These are phyloP conservation scores for Danionella cerebrum DNA, from an alignment of 2,113 vertebrate species.

Conservation along the genomic window DNA sequence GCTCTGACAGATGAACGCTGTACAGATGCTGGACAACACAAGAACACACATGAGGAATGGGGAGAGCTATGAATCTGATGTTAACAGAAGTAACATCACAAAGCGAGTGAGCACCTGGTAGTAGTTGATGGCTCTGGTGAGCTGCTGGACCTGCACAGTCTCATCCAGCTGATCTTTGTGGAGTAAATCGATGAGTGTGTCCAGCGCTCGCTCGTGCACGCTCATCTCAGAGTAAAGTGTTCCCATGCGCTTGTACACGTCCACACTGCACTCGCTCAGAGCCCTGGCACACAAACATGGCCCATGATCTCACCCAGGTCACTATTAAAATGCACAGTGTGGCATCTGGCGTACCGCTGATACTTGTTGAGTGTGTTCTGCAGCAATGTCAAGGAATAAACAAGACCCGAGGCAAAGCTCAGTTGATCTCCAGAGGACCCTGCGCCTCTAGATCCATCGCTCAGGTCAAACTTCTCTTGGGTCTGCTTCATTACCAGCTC, in stretches of 20 bases:
- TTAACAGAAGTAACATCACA: too few relatives aligned
- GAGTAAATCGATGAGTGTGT: slow-evolving; percentile 89
- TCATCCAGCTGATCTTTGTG: slow-evolving; percentile 97
- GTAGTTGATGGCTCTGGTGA: slow-evolving; percentile 97
- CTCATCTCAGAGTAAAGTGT: slow-evolving; percentile 89
- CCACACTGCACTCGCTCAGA: slow-evolving; percentile 79
- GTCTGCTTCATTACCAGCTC: slow-evolving; percentile 94
- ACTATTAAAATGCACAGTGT: too few relatives aligned
- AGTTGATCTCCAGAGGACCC: slow-evolving; percentile 83
- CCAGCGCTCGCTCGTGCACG: slow-evolving; percentile 87
- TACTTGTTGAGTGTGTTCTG: slow-evolving; percentile 92
- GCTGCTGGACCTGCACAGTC: slow-evolving; percentile 86
- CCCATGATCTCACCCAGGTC: too few relatives aligned
- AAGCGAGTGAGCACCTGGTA: slow-evolving; percentile 78
- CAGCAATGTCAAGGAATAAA: slow-evolving; percentile 88
- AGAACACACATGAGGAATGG: neutral
- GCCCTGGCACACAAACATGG: slow-evolving; percentile 63
- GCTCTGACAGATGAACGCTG: slow-evolving; percentile 85
- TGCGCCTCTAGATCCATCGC: slow-evolving; percentile 68
- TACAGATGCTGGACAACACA: slow-evolving; percentile 78
- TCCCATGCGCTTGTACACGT: slow-evolving; percentile 89
- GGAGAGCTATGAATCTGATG: too few relatives aligned
- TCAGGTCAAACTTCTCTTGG: slow-evolving; percentile 91
- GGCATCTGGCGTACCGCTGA: slow-evolving; percentile 77
- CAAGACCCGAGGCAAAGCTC: slow-evolving; percentile 86